Conservation (phyloP, 2,113 vertebrate genomes). For the Otolemur garnettii region DNA sequence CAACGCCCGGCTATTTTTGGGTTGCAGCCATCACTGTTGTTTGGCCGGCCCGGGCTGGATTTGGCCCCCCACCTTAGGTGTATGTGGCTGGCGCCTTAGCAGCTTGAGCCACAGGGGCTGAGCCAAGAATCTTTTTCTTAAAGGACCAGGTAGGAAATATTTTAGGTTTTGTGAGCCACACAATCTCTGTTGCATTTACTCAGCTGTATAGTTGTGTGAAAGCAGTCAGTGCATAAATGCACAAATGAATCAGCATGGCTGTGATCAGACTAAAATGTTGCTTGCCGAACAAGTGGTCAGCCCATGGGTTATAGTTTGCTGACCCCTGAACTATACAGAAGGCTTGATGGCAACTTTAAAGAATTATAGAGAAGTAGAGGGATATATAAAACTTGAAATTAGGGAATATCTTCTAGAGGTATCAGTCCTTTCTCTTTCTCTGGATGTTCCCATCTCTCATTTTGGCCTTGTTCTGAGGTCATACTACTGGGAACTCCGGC, state of each 20-base stretch:
- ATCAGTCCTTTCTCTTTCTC: neutral
- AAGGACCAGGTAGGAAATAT: neutral
- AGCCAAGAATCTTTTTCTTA: neutral
- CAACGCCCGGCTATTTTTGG: no score
- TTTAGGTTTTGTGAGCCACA: neutral
- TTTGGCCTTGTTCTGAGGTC: neutral
- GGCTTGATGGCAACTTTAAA: neutral
- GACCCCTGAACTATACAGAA: neutral
- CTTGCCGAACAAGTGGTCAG: neutral
- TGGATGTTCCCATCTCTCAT: neutral
- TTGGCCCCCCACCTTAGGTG: no score
- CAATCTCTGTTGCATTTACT: neutral
- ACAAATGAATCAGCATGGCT: neutral
- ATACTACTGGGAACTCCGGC: neutral
- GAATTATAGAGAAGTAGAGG: neutral
- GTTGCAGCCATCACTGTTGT: no score
- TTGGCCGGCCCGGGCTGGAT: no score
- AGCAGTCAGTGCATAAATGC: neutral
- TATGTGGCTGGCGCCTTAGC: no score
- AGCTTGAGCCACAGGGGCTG: no score
- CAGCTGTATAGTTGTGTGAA: neutral
- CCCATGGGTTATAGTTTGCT: neutral
- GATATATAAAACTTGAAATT: neutral
- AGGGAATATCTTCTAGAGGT: neutral
- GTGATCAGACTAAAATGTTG: neutral